Conservation (phyloP, 2,797 vertebrate genomes). For the Poeciliopsis gracilis region DNA sequence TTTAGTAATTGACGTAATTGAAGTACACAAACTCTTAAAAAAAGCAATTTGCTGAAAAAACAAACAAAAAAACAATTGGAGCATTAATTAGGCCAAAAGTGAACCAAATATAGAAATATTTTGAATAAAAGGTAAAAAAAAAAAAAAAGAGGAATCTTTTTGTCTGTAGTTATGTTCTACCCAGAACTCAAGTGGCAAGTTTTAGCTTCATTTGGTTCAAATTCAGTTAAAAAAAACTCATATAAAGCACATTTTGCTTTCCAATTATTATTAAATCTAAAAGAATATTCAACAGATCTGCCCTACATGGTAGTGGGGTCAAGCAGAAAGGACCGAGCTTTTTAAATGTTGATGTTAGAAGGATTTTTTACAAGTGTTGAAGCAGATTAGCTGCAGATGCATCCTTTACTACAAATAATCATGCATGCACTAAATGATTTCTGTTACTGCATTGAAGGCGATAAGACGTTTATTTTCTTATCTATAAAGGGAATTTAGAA, state of each 20-base stretch:
- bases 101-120: background rate
- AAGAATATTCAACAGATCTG: too few relatives aligned
- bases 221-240: background rate
- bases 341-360: too few relatives aligned
- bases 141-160: background rate
- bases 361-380: too few relatives aligned
- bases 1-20: background rate
- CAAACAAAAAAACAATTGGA: background rate
- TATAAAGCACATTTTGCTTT: too few relatives aligned
- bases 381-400: too few relatives aligned
- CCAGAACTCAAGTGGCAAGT: background rate
- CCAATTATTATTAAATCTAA: too few relatives aligned
- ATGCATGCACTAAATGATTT: too few relatives aligned
- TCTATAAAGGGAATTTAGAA: background rate
- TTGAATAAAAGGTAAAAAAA: background rate
- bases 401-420: too few relatives aligned
- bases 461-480: too few relatives aligned
- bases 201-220: background rate
- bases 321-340: too few relatives aligned
- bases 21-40: background rate
- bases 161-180: background rate
- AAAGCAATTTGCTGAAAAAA: background rate
- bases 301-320: too few relatives aligned
- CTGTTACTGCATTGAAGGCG: too few relatives aligned
- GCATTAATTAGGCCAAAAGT: background rate